Percentiles rank a stretch among this genome's conserved stretches.
Evolutionary conservation across 1,140 invertebrate genomes (phyloP).

Genomic region (Drosophila santomea): DNA sequence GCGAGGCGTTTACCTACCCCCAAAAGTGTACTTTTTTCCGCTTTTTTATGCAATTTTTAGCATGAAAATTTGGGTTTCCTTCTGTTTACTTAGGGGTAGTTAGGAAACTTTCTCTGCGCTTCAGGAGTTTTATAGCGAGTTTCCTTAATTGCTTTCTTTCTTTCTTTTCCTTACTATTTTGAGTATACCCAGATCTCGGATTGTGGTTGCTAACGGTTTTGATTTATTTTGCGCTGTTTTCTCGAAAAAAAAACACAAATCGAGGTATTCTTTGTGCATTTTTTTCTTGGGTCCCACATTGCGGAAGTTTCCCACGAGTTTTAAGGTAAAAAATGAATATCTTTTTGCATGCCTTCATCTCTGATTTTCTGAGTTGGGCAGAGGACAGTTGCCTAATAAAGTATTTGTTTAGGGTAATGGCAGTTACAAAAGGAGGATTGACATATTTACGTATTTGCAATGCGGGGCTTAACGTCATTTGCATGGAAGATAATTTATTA

Average conservation of each 20-base stretch:
- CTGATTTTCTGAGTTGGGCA: slow-evolving; percentile 9
- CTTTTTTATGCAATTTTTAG: slow-evolving; percentile 79
- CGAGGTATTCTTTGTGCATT: background rate
- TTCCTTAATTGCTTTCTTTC: slow-evolving; percentile 61
- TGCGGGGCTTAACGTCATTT: background rate
- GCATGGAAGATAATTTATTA: background rate
- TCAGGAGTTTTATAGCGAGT: slow-evolving; percentile 38
- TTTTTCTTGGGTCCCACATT: slow-evolving; percentile 17
- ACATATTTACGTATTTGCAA: background rate
- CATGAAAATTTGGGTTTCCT: slow-evolving; percentile 65
- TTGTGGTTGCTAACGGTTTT: slow-evolving; percentile 54
- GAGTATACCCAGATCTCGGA: slow-evolving; percentile 27
- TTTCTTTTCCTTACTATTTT: slow-evolving; percentile 29
- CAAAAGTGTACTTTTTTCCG: slow-evolving; percentile 54
- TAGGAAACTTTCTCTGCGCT: slow-evolving; percentile 41
- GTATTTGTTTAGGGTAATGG: slow-evolving; percentile 44
- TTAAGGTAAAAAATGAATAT: slow-evolving; percentile 56
- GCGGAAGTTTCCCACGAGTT: slow-evolving; percentile 69
- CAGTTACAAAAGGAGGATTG: too few species aligned
- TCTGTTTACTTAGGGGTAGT: slow-evolving; percentile 39
- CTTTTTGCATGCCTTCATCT: slow-evolving; percentile 35
- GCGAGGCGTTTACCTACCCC: slow-evolving; percentile 44
- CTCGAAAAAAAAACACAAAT: slow-evolving; percentile 25
- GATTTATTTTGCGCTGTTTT: slow-evolving; percentile 56
- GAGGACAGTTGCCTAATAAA: slow-evolving; percentile 26